Conservation (phyloP, 2,113 vertebrate genomes). For the Scartelaos histophorus region DNA sequence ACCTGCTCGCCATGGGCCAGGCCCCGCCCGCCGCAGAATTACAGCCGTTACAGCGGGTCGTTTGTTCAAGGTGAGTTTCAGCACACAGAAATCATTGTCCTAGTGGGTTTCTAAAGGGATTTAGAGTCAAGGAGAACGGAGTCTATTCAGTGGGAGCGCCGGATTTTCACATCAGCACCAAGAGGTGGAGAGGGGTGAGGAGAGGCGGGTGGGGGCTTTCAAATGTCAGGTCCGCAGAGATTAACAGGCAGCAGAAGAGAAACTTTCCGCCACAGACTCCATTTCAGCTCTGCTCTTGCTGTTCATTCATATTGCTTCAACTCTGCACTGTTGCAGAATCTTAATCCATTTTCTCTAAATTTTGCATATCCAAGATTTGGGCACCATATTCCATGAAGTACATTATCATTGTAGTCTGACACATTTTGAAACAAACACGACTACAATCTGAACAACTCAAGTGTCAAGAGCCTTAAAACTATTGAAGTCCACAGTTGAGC, state of each 20-base stretch:
- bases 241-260: constrained; percentile 60
- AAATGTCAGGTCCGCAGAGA: constrained; percentile 72
- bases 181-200: background rate
- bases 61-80: constrained; percentile 61
- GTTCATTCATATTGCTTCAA: background rate
- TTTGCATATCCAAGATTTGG: background rate
- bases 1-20: constrained; percentile 28
- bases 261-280: constrained; percentile 19
- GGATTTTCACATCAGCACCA: constrained; percentile 59
- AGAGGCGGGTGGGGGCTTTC: constrained; percentile 51
- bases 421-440: background rate
- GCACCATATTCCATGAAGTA: background rate
- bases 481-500: background rate
- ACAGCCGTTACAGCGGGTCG: constrained; percentile 23
- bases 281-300: background rate
- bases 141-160: constrained; percentile 49
- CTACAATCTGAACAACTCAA: background rate
- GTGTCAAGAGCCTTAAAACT: background rate
- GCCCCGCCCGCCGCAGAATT: constrained; percentile 29
- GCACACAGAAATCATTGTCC: constrained; percentile 53
- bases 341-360: background rate
- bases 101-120: constrained; percentile 56
- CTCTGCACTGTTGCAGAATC: background rate
- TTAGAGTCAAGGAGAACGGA: constrained; percentile 56
- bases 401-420: background rate